Evolutionary conservation across 2,888 invertebrate species (phyloP).

Genomic region (Furcula furcula): DNA sequence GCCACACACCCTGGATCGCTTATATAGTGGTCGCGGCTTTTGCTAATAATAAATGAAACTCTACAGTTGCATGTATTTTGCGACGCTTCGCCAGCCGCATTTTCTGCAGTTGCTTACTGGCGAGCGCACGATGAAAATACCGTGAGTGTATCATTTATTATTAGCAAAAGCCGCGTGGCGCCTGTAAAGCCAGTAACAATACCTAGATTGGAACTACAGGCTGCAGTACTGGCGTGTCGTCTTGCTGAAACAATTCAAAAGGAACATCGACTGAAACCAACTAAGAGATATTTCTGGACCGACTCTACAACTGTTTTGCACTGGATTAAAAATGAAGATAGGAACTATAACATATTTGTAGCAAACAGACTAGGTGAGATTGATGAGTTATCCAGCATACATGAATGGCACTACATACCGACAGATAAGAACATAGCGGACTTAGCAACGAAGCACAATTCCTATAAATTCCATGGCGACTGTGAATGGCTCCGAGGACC

Average conservation of each 20-base stretch:
- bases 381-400: slow-evolving; percentile 6
- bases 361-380: slow-evolving; percentile 14
- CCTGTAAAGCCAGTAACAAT: background rate
- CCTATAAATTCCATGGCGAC: too few relatives aligned
- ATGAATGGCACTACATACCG: slow-evolving; percentile 10
- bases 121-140: background rate
- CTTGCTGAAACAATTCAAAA: slow-evolving; percentile 2
- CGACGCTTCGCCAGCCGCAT: slow-evolving; percentile 5
- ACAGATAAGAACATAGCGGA: slow-evolving; percentile 7
- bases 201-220: slow-evolving; percentile 5
- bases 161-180: slow-evolving; percentile 5
- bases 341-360: slow-evolving; percentile 8
- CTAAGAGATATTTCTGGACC: slow-evolving; percentile 6
- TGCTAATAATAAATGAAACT: too few relatives aligned
- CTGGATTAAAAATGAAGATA: slow-evolving; percentile 6
- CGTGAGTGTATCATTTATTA: slow-evolving; percentile 2
- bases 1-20: too few relatives aligned
- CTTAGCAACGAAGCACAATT: too few relatives aligned
- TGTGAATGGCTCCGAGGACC: too few relatives aligned
- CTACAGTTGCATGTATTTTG: slow-evolving; percentile 8
- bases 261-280: slow-evolving; percentile 5
- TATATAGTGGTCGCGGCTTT: too few relatives aligned
- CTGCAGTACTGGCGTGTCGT: slow-evolving; percentile 3
- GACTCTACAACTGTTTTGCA: slow-evolving; percentile 11
- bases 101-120: slow-evolving; percentile 4